Evolutionary conservation across 2,888 invertebrate species (phyloP), one percentile per base, ranked within the genome.

Genomic region (Bruchidius siliquastri): DNA sequence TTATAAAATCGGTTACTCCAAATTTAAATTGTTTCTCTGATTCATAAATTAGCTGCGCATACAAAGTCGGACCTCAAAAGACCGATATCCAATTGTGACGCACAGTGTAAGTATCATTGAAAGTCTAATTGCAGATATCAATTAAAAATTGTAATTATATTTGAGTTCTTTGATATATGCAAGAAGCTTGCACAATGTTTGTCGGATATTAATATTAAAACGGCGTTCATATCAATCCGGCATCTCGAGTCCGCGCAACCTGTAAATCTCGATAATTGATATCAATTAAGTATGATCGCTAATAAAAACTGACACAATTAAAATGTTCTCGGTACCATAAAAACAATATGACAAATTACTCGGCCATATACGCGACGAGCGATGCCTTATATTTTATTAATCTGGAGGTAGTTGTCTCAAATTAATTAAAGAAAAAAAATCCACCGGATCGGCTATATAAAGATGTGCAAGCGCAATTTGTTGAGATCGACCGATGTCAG

Each of bases 181-280:
- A 49, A 49, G 49, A 67, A 21, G 68, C 68, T 68, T 22, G 68
- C 68, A 22, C 22, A 68, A 68, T 22, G 68, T 13, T 68, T 49
- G 49, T 49, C 49, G 13, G 30, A 49, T 13, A 49, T 49, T 68
- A 68, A 68, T 68, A 68, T 68, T 68, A 21, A 22, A 10, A 21
- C 68, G 22, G 22, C 68, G 68, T 68, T 77, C 72, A 68, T 21
- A 68, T 21, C 21, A 13, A 21, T 21, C 22, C 21, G 4, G 77
- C 49, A 49, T 49, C 49, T 49, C 49, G 18, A 30, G 30, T 30
- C 30, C 30, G 1, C 13, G 49, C 49, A 82, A 83, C 83, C 83
- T 82, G 83, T 84, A 84, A 83, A 83, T 85, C 85, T 82, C 82
- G 83, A 84, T 84, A 85, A 85, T 84, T 84, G 84, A 84, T 84